Evolutionary conservation across 2,888 invertebrate genomes (phyloP), one percentile per base, ranked within the genome.

Genomic region (Monopis laevigella): DNA sequence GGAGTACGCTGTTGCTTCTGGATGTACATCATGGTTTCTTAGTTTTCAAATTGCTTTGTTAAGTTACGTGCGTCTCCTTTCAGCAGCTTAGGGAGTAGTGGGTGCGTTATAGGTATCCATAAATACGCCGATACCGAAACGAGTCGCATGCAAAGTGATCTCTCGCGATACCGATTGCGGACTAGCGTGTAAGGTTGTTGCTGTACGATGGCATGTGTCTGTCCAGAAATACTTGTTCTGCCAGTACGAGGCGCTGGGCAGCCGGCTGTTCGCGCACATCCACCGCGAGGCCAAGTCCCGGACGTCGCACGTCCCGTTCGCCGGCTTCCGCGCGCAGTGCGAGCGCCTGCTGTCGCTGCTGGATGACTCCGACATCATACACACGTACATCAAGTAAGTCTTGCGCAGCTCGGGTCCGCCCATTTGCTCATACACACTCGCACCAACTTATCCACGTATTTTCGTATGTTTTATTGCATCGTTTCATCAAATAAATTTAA

Each of bases 141-240:
- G n/a, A n/a, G n/a, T n/a, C n/a, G n/a, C n/a, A n/a, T n/a, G n/a
- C n/a, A n/a, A n/a, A n/a, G n/a, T n/a, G n/a, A n/a, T n/a, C n/a
- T n/a, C n/a, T n/a, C n/a, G n/a, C n/a, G n/a, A n/a, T n/a, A n/a
- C n/a, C n/a, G n/a, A n/a, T n/a, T n/a, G n/a, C n/a, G n/a, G n/a
- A n/a, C n/a, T n/a, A n/a, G n/a, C n/a, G n/a, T n/a, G n/a, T n/a
- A n/a, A n/a, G n/a, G n/a, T n/a, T n/a, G n/a, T n/a, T n/a, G n/a
- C n/a, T n/a, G n/a, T n/a, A n/a, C n/a, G n/a, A n/a, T n/a, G n/a
- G n/a, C n/a, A n/a, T n/a, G n/a, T n/a, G n/a, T n/a, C n/a, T n/a
- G n/a, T 47, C 30, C 73, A 89, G 88, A 84, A 85, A 53, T 89
- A 89, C 67, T 77, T 93, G 48, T 92, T 93, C 66, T 90, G 92